phyloP scores from a whole-genome alignment of 2,113 vertebrate species.

The Noturus placidus region DNA sequence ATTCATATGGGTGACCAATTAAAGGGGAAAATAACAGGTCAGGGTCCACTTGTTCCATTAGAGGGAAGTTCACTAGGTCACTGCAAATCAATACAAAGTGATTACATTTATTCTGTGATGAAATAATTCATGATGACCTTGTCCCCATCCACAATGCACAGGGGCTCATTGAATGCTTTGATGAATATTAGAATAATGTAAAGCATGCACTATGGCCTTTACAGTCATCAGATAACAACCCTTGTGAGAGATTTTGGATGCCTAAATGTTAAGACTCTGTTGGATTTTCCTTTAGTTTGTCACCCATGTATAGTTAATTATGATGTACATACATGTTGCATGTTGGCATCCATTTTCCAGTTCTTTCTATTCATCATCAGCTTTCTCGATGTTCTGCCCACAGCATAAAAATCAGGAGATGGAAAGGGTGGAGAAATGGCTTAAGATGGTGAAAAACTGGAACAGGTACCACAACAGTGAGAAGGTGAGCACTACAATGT shows the following conservation, averaged over 20 bases:
- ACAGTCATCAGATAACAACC: background rate
- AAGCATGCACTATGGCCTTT: background rate
- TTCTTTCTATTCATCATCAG: background rate
- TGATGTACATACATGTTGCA: background rate
- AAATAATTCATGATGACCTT: background rate
- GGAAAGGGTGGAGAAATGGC: constrained; percentile 87
- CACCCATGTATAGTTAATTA: background rate
- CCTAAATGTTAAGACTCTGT: background rate
- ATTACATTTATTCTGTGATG: background rate
- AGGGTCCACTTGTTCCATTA: background rate
- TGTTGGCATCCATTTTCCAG: background rate
- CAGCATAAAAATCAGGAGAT: constrained; percentile 87
- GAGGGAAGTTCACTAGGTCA: background rate
- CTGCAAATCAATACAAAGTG: background rate
- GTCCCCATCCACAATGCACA: background rate
- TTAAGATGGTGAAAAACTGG: constrained; percentile 94
- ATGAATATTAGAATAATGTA: background rate
- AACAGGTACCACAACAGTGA: constrained; percentile 86
- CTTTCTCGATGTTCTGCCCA: constrained; percentile 16
- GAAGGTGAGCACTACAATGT: constrained; percentile 72
- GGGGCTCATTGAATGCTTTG: background rate
- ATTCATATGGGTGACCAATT: background rate
- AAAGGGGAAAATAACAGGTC: background rate
- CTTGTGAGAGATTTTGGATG: background rate
- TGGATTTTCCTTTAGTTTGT: background rate